Evolutionary conservation across 2,888 invertebrate genomes (phyloP), one percentile per base, ranked within the genome.

Genomic region (Synanthedon myopaeformis): DNA sequence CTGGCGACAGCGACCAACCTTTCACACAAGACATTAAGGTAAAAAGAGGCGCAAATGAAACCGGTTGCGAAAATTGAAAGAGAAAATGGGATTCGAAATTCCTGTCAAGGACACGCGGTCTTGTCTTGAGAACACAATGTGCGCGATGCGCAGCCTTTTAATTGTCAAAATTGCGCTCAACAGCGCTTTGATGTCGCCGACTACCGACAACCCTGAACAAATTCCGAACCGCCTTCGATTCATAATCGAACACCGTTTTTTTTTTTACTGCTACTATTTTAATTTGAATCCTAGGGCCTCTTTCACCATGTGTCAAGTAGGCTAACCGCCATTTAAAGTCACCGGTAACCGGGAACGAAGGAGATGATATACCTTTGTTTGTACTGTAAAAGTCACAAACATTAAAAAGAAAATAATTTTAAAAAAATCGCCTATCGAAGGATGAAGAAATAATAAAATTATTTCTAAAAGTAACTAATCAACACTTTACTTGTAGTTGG

Each of bases 131-230:
- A 63, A 67, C 68, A 67, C 79, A 70, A 81, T 77, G 82, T 70
- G 69, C 67, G 76, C 78, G 70, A 84, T 81, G 76, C 74, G 67
- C 71, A 75, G 81, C 75, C 71, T 79, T 86, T 86, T 86, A 86
- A 87, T 86, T 84, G 85, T 83, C 83, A 78, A 82, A 85, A 85
- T 82, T 80, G 78, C 79, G 70, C 74, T 58, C 60, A 64, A 61
- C 35, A 62, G 57, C 64, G 60, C 68, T 83, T 84, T 84, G 79
- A 81, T 63, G 65, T 69, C 61, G 76, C 84, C 82, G 83, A 67
- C 74, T 58, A 35, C 35, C 42, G 41, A 53, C 50, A 52, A 54
- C 59, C 53, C 35, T 62, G 63, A 61, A 63, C 58, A 61, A 59
- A 67, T 69, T 66, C 70, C 71, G 65, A 65, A 61, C 57, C 56